Evolutionary conservation across 2,797 vertebrate species (phyloP).

Genomic region (Sebastes trivittatus): DNA sequence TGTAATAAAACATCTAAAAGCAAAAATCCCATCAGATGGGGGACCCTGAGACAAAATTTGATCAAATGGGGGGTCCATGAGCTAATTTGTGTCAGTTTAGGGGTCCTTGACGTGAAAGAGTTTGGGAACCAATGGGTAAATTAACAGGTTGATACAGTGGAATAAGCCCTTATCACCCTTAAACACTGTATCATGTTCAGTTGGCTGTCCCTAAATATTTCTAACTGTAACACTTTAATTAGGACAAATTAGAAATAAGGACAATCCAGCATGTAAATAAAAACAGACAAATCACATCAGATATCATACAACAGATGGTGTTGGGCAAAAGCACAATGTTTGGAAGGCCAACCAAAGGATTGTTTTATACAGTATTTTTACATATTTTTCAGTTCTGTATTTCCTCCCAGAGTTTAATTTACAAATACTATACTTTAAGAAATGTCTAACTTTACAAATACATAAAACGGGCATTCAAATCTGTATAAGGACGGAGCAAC

Average conservation of each 20-base stretch:
- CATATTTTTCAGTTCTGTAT: background rate
- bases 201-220: background rate
- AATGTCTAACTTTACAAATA: constrained; percentile 29
- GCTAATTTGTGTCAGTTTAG: too few relatives aligned
- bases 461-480: constrained; percentile 23
- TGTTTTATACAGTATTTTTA: background rate
- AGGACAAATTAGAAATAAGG: background rate
- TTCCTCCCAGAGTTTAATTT: constrained; percentile 8
- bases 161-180: background rate
- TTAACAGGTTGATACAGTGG: background rate
- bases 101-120: too few relatives aligned
- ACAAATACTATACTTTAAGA: constrained; percentile 37
- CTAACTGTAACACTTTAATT: background rate
- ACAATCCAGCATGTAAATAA: constrained; percentile 11
- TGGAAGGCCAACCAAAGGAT: background rate
- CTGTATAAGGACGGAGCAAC: background rate
- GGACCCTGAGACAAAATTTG: too few relatives aligned
- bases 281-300: background rate
- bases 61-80: too few relatives aligned
- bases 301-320: background rate
- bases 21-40: too few relatives aligned
- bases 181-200: background rate
- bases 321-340: background rate
- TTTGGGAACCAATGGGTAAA: background rate
- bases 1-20: too few relatives aligned